phyloP scores from a whole-genome alignment of 2,113 vertebrate genomes.

The Chloroceryle aenea region DNA sequence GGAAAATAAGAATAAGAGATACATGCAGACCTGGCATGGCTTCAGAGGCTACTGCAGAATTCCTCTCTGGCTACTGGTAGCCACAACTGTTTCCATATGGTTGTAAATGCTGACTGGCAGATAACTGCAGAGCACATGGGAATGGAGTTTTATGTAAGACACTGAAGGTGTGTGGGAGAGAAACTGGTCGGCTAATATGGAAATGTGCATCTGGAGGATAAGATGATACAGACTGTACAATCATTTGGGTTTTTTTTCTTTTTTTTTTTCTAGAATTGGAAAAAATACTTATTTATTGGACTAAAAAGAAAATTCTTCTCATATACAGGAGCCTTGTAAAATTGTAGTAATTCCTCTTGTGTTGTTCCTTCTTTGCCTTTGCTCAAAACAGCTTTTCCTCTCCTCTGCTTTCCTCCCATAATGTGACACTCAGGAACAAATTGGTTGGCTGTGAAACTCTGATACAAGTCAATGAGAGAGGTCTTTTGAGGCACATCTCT shows the following conservation, averaged over 20 bases:
- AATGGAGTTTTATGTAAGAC: not conserved
- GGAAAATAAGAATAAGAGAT: slow-evolving; percentile 24
- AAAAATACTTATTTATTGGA: not conserved
- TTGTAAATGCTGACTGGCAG: slow-evolving; percentile 22
- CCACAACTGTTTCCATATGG: slow-evolving; percentile 41
- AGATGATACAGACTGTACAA: not conserved
- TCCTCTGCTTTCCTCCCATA: not conserved
- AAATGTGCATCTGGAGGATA: slow-evolving; percentile 54
- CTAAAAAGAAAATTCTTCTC: not conserved
- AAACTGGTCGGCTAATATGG: slow-evolving; percentile 11
- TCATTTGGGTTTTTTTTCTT: not conserved
- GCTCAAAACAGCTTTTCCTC: not conserved
- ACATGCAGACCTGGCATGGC: slow-evolving; percentile 16
- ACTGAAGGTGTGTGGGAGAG: slow-evolving; percentile 1
- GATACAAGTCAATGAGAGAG: not conserved
- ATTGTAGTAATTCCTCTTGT: not conserved
- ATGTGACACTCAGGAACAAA: not conserved
- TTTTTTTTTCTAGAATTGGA: not conserved
- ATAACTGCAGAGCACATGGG: not conserved
- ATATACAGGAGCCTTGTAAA: not conserved
- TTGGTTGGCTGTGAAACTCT: not conserved
- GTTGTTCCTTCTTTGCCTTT: not conserved
- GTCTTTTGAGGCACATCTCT: not conserved
- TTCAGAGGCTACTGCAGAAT: slow-evolving; percentile 59
- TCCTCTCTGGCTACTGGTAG: slow-evolving; percentile 42